These are phyloP conservation scores for Molorchus minor DNA, from an alignment of 2,888 invertebrate species.

Conservation along the genomic window DNA sequence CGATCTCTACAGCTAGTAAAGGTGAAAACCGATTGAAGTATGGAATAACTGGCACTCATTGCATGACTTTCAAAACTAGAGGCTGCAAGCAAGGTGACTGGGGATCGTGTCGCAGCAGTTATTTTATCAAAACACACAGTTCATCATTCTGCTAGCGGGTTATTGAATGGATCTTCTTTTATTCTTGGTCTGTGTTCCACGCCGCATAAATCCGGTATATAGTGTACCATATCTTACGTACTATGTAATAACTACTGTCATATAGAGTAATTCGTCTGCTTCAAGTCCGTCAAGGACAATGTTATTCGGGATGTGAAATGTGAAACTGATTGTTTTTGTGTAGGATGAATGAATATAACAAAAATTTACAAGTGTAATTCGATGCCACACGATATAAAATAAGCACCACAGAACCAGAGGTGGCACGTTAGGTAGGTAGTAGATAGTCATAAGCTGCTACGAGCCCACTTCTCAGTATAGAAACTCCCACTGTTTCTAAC, in stretches of 20 bases:
- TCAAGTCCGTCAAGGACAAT: neutral
- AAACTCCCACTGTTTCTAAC: no score
- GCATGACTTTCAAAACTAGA: conserved; percentile 22
- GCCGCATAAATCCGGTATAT: conserved; percentile 22
- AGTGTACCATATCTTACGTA: no score
- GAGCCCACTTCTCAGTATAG: no score
- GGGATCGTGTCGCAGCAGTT: neutral
- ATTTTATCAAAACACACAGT: conserved; percentile 1
- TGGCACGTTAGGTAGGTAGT: no score
- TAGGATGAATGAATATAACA: neutral
- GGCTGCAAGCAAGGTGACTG: conserved; percentile 8
- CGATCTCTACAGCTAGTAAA: conserved; percentile 9
- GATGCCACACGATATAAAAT: no score
- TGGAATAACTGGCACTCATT: conserved; percentile 10
- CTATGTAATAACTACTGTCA: neutral
- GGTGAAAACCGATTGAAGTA: conserved; percentile 16
- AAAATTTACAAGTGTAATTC: neutral
- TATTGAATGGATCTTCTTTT: conserved; percentile 17
- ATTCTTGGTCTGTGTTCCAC: conserved; percentile 17
- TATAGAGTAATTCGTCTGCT: neutral
- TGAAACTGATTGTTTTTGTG: no score
- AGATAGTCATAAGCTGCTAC: no score
- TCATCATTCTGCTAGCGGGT: conserved; percentile 15
- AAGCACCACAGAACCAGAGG: no score
- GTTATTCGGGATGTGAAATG: no score